Evolutionary conservation across 2,797 vertebrate genomes (phyloP).

Genomic region (Urosaurus nigricauda): DNA sequence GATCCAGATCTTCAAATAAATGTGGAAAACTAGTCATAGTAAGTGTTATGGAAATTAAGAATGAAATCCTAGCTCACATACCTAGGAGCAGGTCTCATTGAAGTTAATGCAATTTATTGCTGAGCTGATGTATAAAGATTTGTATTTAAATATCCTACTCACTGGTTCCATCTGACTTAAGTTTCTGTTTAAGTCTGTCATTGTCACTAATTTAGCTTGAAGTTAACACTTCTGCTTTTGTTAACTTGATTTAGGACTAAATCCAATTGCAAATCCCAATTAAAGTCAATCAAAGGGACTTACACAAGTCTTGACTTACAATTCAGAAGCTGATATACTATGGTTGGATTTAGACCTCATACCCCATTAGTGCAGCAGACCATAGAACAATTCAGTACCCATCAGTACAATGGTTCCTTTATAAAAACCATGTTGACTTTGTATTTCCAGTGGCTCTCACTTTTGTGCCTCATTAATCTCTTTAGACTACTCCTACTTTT

Average conservation of each 20-base stretch:
- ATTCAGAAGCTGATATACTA: no score
- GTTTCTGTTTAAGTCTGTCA: not conserved
- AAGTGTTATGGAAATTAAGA: not conserved
- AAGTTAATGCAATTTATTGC: no score
- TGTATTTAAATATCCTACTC: not conserved
- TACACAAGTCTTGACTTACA: no score
- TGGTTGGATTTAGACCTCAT: no score
- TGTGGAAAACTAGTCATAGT: not conserved
- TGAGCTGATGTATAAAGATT: no score
- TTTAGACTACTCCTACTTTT: not conserved
- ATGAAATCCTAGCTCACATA: no score
- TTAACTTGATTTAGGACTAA: not conserved
- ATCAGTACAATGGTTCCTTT: not conserved
- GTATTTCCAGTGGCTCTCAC: not conserved
- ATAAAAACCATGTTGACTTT: not conserved
- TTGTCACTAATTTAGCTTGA: not conserved
- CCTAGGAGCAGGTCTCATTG: no score
- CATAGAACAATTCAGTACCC: not conserved
- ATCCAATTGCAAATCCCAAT: no score
- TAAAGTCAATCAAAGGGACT: no score
- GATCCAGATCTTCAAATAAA: not conserved
- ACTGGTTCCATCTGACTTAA: not conserved
- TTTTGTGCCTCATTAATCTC: not conserved
- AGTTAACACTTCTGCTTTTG: not conserved
- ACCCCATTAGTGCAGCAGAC: not conserved